Evolutionary conservation across 2,888 invertebrate genomes (phyloP).

Genomic region (Rhyacophila evoluta): DNA sequence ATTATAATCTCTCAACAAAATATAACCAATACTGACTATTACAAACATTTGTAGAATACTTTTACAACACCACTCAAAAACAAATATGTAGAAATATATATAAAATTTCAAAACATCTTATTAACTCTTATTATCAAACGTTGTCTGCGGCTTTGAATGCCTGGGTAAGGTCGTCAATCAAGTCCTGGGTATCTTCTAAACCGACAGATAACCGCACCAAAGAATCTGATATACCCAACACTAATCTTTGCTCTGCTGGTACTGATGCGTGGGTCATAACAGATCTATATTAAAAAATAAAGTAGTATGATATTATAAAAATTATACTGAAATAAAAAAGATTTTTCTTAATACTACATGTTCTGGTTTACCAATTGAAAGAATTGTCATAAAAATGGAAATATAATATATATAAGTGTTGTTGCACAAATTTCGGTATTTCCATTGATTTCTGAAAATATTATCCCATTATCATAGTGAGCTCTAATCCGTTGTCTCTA

Average conservation of each 20-base stretch:
- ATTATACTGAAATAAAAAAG: no score
- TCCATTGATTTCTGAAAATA: no score
- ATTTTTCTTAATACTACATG: no score
- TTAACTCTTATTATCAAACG: constrained; percentile 23
- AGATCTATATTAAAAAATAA: constrained; percentile 68
- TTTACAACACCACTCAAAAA: constrained; percentile 12
- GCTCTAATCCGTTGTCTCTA: no score
- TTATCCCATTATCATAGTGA: no score
- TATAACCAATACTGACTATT: neutral
- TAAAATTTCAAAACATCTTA: neutral
- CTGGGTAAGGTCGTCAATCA: constrained; percentile 85
- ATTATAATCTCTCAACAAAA: neutral
- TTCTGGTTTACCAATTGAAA: no score
- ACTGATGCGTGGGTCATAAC: constrained; percentile 97
- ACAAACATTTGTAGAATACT: constrained; percentile 14
- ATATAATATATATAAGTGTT: no score
- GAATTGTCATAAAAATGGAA: no score
- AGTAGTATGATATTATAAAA: no score
- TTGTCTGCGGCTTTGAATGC: constrained; percentile 74
- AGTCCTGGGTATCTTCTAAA: constrained; percentile 87
- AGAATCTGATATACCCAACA: constrained; percentile 85
- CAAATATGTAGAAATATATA: constrained; percentile 8
- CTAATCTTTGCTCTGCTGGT: constrained; percentile 77
- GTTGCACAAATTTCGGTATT: no score
- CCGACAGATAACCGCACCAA: constrained; percentile 92